These are phyloP conservation scores for Eclectus roratus DNA, from an alignment of 2,113 vertebrate genomes.

Conservation along the genomic window DNA sequence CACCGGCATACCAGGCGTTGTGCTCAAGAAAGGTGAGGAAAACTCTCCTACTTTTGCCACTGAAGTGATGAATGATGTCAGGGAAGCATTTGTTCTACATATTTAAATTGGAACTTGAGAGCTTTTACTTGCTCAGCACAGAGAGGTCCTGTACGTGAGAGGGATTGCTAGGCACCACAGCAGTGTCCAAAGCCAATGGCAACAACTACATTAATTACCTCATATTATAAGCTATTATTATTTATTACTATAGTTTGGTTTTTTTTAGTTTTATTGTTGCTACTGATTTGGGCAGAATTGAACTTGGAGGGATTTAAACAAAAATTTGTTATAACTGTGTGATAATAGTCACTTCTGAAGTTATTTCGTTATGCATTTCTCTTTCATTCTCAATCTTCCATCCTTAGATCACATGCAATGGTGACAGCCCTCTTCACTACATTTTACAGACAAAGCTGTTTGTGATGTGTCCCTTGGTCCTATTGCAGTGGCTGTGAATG, in stretches of 20 bases:
- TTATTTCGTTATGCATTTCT: not conserved
- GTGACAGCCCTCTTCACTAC: not conserved
- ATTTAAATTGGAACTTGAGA: not conserved
- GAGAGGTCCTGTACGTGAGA: not conserved
- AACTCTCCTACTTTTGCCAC: not conserved
- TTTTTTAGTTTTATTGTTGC: not conserved
- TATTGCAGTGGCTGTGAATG: not conserved
- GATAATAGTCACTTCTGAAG: not conserved
- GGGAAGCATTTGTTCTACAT: not conserved
- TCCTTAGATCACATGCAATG: not conserved
- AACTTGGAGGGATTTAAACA: not conserved
- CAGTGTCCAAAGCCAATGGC: not conserved
- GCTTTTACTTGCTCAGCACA: not conserved
- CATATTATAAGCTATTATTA: not conserved
- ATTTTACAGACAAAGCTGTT: not conserved
- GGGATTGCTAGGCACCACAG: not conserved
- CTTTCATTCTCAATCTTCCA: not conserved
- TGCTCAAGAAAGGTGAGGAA: not conserved
- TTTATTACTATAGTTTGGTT: not conserved
- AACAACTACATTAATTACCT: not conserved
- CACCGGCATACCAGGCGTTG: not conserved
- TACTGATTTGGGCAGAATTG: not conserved
- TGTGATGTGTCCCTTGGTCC: not conserved
- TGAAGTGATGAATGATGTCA: not conserved
- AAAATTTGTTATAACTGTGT: not conserved